Evolutionary conservation across 2,797 vertebrate genomes (phyloP).

Genomic region (Siniperca obscura): DNA sequence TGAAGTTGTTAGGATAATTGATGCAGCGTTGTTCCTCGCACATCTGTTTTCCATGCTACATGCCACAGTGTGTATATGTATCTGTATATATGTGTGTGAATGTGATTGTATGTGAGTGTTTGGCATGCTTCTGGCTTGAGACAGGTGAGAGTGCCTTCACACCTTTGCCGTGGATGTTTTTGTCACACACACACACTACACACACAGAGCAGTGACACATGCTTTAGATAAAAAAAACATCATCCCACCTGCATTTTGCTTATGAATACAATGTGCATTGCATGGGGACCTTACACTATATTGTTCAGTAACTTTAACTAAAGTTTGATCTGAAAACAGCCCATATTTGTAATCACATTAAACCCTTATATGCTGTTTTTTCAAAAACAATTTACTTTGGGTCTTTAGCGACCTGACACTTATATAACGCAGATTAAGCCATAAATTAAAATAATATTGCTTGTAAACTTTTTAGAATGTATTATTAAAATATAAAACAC

Average conservation of each 20-base stretch:
- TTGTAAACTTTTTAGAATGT: neutral
- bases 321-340: conserved; percentile 1
- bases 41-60: conserved; percentile 72
- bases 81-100: conserved; percentile 7
- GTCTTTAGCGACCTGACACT: neutral
- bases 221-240: conserved; percentile 10
- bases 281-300: neutral
- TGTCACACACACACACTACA: conserved; percentile 40
- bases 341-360: neutral
- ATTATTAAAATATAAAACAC: neutral
- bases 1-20: conserved; percentile 74
- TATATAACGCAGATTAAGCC: no score
- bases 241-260: neutral
- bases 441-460: neutral
- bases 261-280: conserved; percentile 8
- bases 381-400: neutral
- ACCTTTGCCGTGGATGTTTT: conserved; percentile 53
- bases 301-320: neutral
- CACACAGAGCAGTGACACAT: conserved; percentile 10
- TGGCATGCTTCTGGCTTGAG: conserved; percentile 53
- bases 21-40: conserved; percentile 70
- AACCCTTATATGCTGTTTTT: neutral
- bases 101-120: neutral
- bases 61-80: conserved; percentile 25
- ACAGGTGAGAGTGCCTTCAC: conserved; percentile 69